Evolutionary conservation across 2,888 invertebrate genomes (phyloP).

Genomic region (Microctonus hyperodae): DNA sequence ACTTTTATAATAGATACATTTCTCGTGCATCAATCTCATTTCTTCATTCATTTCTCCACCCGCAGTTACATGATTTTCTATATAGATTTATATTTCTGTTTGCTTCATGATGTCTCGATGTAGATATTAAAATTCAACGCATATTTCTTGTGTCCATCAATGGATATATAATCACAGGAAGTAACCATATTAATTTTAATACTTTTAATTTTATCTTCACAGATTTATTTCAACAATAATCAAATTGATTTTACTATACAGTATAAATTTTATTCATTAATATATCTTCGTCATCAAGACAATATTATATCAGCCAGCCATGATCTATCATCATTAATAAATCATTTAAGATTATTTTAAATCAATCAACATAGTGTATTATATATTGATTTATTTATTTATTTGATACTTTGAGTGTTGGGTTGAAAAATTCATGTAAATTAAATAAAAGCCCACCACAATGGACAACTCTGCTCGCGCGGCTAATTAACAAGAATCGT

Average conservation of each 20-base stretch:
- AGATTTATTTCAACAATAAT: background rate
- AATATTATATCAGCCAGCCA: background rate
- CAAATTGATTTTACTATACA: background rate
- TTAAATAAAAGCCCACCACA: constrained; percentile 14
- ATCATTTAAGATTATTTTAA: no score
- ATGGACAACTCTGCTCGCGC: constrained; percentile 20
- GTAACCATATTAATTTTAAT: constrained; percentile 33
- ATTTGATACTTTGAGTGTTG: no score
- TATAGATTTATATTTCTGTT: background rate
- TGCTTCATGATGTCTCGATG: background rate
- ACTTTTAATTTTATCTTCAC: background rate
- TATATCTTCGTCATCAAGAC: no score
- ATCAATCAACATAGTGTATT: no score
- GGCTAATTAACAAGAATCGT: constrained; percentile 44
- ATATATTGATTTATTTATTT: no score
- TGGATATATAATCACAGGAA: constrained; percentile 38
- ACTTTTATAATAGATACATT: background rate
- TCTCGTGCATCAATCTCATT: constrained; percentile 1
- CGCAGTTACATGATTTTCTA: background rate
- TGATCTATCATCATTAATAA: background rate
- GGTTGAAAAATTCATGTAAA: background rate
- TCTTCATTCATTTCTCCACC: background rate
- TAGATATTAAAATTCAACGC: constrained; percentile 12
- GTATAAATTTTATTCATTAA: no score
- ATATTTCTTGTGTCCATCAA: constrained; percentile 14